A percentile compares a stretch with the other conserved stretches of the same genome.
These are phyloP conservation scores for Orius laevigatus DNA, from an alignment of 1,140 invertebrate species.

Conservation along the genomic window DNA sequence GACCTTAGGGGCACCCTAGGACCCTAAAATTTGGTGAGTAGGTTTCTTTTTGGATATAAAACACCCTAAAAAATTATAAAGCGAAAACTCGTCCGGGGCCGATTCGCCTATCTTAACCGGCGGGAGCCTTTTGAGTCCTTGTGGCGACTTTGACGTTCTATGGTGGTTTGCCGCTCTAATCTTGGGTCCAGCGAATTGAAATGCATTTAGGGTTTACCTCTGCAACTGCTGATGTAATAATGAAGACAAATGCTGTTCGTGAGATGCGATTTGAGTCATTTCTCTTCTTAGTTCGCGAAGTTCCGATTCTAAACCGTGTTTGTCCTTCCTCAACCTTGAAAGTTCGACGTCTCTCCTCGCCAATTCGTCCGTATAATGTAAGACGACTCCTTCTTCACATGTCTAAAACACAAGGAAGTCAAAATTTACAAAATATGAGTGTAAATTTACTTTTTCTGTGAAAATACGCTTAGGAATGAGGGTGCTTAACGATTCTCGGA, in stretches of 20 bases:
- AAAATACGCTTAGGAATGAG: conserved; percentile 23
- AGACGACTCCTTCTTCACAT: conserved; percentile 33
- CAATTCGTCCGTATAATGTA: conserved; percentile 72
- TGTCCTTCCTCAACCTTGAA: conserved; percentile 48
- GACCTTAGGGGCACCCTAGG: no score
- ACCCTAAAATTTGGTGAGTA: no score
- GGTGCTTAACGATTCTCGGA: conserved; percentile 42
- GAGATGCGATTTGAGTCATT: background rate
- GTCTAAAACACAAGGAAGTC: background rate
- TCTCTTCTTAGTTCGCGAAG: conserved; percentile 45
- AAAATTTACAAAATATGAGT: no score
- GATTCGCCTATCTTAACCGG: no score
- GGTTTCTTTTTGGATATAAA: no score
- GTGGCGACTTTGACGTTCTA: no score
- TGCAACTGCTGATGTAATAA: conserved; percentile 39
- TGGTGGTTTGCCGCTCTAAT: no score
- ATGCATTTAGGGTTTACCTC: conserved; percentile 34
- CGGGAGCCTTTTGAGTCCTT: no score
- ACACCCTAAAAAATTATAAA: no score
- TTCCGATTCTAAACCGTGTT: conserved; percentile 48
- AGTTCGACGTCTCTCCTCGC: conserved; percentile 67
- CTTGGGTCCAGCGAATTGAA: no score
- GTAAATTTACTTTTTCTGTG: conserved; percentile 13
- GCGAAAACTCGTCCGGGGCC: no score
- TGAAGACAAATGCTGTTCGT: conserved; percentile 3